Conservation (phyloP, 2,113 vertebrate species). For the Phaethon lepturus region DNA sequence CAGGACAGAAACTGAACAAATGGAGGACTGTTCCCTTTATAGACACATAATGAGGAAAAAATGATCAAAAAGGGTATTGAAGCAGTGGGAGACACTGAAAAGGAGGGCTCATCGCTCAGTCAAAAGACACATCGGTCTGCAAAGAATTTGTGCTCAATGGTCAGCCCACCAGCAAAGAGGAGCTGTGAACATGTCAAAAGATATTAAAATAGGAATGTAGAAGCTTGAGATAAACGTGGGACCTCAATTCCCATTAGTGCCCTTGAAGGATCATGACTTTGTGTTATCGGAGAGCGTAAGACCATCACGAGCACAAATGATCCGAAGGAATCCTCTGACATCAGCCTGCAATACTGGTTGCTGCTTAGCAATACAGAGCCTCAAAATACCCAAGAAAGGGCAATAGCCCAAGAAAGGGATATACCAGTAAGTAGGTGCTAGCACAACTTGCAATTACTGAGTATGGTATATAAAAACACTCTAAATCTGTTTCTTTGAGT, state of each 20-base stretch:
- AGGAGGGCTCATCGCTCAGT: background rate
- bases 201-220: background rate
- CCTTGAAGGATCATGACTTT: background rate
- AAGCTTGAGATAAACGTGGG: background rate
- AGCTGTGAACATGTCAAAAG: background rate
- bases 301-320: background rate
- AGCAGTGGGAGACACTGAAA: background rate
- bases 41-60: constrained; percentile 11
- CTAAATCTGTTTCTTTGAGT: background rate
- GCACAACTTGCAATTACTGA: background rate
- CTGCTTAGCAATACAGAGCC: background rate
- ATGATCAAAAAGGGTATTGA: background rate
- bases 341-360: background rate
- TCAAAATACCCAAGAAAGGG: background rate
- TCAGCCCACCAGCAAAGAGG: background rate
- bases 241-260: background rate
- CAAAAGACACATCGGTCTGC: background rate
- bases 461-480: background rate
- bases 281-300: background rate
- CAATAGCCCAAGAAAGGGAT: background rate
- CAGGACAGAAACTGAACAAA: background rate
- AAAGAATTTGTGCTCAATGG: background rate
- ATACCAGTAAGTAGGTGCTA: background rate
- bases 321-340: background rate
- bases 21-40: background rate